phyloP scores from a whole-genome alignment of 1,140 invertebrate species.

The Drosophila leontia region DNA sequence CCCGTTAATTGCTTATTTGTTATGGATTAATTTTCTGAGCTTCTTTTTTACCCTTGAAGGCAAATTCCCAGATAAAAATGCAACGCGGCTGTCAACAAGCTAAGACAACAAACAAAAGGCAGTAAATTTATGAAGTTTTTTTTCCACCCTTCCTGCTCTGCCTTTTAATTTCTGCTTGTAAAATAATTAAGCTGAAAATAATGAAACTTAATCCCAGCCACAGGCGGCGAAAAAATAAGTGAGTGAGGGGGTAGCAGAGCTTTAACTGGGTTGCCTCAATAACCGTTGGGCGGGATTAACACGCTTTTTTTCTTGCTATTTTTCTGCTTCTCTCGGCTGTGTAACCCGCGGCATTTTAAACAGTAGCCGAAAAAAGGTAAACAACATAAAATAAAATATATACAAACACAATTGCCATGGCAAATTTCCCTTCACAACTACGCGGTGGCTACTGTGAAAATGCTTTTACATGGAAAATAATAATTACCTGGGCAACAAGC shows the following conservation, averaged over 20 bases:
- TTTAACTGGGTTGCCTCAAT: slow-evolving; percentile 77
- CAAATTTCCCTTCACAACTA: slow-evolving; percentile 23
- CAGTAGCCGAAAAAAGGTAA: slow-evolving; percentile 51
- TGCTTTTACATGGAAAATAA: slow-evolving; percentile 9
- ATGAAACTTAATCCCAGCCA: slow-evolving; percentile 74
- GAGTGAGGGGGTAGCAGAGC: slow-evolving; percentile 38
- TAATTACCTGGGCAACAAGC: slow-evolving; percentile 33
- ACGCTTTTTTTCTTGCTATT: slow-evolving; percentile 40
- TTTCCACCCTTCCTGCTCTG: neutral
- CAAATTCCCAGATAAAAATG: slow-evolving; percentile 58
- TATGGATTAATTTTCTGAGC: slow-evolving; percentile 33
- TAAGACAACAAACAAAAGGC: slow-evolving; percentile 35
- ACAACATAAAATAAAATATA: slow-evolving; percentile 8
- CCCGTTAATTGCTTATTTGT: neutral
- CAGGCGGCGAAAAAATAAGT: slow-evolving; percentile 23
- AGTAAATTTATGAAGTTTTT: slow-evolving; percentile 25
- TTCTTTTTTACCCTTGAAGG: slow-evolving; percentile 1
- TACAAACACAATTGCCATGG: slow-evolving; percentile 27
- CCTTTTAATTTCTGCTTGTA: slow-evolving; percentile 61
- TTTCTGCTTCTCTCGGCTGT: slow-evolving; percentile 11
- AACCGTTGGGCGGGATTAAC: slow-evolving; percentile 74
- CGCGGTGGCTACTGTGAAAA: slow-evolving; percentile 12
- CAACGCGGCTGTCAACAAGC: slow-evolving; percentile 52
- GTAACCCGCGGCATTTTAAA: slow-evolving; percentile 36
- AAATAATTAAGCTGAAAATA: slow-evolving; percentile 82